Evolutionary conservation across 2,113 vertebrate species (phyloP).

Genomic region (Micronisus gabar): DNA sequence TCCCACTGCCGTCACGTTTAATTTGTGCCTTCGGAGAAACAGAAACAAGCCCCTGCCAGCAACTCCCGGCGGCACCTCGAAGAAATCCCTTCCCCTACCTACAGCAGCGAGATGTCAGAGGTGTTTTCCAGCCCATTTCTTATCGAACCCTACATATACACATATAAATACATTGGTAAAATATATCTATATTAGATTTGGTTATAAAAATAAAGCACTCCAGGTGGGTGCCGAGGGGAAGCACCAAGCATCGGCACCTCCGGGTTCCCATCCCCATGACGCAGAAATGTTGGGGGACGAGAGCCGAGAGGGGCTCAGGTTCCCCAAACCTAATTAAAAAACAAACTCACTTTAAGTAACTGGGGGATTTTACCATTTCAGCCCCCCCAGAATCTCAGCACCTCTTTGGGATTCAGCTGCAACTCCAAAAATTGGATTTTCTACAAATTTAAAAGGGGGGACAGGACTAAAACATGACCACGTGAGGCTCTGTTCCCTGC

Average conservation of each 20-base stretch:
- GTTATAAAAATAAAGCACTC: fast-evolving
- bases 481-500: background rate
- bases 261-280: background rate
- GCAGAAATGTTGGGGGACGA: background rate
- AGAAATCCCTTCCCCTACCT: background rate
- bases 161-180: fast-evolving
- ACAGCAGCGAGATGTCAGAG: fast-evolving
- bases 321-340: background rate
- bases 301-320: background rate
- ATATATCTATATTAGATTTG: fast-evolving
- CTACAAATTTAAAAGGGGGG: background rate
- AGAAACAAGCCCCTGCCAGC: background rate
- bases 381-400: background rate
- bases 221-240: background rate
- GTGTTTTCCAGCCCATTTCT: background rate
- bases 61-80: background rate
- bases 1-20: background rate
- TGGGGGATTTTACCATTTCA: background rate
- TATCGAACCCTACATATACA: fast-evolving
- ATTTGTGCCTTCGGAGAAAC: background rate
- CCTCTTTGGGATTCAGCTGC: fast-evolving
- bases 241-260: fast-evolving
- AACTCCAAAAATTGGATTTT: background rate
- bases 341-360: background rate
- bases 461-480: background rate